These are phyloP conservation scores for Temnopleurus reevesii DNA, from an alignment of 53 echinoderm and acorn worm genomes.

Conservation along the genomic window DNA sequence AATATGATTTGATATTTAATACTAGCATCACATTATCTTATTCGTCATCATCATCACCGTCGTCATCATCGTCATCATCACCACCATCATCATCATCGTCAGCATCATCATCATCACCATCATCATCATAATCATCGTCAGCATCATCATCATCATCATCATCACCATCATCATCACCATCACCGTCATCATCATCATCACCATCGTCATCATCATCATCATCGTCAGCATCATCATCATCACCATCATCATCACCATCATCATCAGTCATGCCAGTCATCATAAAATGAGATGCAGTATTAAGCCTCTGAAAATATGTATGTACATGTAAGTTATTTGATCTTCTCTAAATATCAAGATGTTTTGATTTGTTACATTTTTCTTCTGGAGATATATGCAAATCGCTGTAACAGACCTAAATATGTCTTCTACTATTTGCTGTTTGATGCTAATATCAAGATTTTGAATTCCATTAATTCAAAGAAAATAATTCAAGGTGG, in stretches of 20 bases:
- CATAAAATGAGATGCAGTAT: too few relatives aligned
- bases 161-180: background rate
- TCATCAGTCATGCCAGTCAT: background rate
- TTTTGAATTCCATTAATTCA: too few relatives aligned
- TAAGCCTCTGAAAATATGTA: too few relatives aligned
- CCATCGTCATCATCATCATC: conserved; percentile 19
- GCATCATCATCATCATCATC: background rate
- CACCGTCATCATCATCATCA: background rate
- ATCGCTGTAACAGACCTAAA: too few relatives aligned
- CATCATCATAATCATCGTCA: background rate
- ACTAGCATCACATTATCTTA: background rate
- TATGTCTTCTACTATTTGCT: too few relatives aligned
- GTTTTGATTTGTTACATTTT: too few relatives aligned
- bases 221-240: background rate
- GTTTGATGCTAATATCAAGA: too few relatives aligned
- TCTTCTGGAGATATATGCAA: too few relatives aligned
- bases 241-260: background rate
- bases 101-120: background rate
- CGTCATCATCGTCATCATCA: conserved; percentile 36
- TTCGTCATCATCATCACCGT: conserved; percentile 8
- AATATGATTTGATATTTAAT: too few relatives aligned
- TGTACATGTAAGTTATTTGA: too few relatives aligned
- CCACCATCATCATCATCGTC: background rate
- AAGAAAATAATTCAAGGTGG: too few relatives aligned
- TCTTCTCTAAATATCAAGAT: too few relatives aligned